A percentile compares a stretch with the other conserved stretches of the same genome.
Conservation (phyloP, 2,888 invertebrate species). For the Conops quadrifasciatus region DNA sequence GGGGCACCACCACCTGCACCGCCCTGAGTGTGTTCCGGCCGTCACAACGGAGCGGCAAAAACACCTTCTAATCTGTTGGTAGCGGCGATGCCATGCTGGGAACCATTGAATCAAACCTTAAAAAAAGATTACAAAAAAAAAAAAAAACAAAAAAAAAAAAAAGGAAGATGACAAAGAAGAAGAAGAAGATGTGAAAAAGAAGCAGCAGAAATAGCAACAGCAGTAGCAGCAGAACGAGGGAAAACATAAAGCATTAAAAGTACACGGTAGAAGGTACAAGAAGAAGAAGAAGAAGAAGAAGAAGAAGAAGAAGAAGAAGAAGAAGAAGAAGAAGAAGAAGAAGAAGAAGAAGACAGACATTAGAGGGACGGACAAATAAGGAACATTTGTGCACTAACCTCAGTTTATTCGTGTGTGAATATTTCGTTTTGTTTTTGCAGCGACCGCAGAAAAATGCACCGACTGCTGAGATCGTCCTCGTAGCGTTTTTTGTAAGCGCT, state of each 20-base stretch:
- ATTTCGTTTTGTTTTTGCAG: not conserved
- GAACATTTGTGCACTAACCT: not conserved
- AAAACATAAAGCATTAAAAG: not conserved
- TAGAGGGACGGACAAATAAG: not conserved
- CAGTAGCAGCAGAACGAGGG: not conserved
- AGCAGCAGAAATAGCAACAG: no score
- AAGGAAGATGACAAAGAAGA: not conserved
- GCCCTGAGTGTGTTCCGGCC: not conserved
- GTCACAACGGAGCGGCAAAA: conserved; percentile 10
- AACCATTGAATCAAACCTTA: not conserved
- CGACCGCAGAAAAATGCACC: not conserved
- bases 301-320: conserved; percentile 1
- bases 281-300: conserved; percentile 6
- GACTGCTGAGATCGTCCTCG: not conserved
- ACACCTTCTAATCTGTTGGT: conserved; percentile 27
- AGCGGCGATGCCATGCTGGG: conserved; percentile 12
- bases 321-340: not conserved
- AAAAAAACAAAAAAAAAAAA: conserved; percentile 21
- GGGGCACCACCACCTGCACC: not conserved
- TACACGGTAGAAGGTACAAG: not conserved
- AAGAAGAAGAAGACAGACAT: not conserved
- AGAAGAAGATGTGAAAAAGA: no score
- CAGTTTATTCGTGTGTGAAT: conserved; percentile 6
- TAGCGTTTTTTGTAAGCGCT: not conserved
- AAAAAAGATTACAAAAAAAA: not conserved